Evolutionary conservation across 1,140 invertebrate genomes (phyloP).

Genomic region (Drosophila gunungcola): DNA sequence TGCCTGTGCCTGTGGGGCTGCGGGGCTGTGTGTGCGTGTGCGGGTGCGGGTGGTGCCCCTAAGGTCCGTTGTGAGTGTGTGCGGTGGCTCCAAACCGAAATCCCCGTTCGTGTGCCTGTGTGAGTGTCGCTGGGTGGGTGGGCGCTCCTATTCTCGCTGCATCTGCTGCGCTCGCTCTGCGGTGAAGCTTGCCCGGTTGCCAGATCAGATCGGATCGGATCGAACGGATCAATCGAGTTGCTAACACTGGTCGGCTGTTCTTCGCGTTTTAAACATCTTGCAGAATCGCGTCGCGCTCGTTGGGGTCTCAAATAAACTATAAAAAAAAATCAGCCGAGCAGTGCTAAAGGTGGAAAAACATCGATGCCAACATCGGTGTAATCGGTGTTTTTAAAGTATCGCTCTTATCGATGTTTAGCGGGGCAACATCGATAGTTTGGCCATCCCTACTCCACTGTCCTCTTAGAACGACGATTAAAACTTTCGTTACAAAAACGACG

Average conservation of each 20-base stretch:
- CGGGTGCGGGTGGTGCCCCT: slow-evolving; percentile 42
- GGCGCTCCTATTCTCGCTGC: slow-evolving; percentile 38
- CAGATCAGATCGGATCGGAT: slow-evolving; percentile 18
- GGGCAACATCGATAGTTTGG: too few species aligned
- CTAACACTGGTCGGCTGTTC: slow-evolving; percentile 36
- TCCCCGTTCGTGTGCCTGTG: slow-evolving; percentile 32
- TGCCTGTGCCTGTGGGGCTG: slow-evolving; percentile 16
- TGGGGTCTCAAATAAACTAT: slow-evolving; percentile 56
- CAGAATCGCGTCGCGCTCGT: slow-evolving; percentile 56
- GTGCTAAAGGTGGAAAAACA: not conserved
- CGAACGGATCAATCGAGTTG: slow-evolving; percentile 9
- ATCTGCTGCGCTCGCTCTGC: slow-evolving; percentile 39
- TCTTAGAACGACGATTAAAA: too few species aligned
- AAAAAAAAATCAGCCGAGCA: slow-evolving; percentile 26
- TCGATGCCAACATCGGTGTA: too few species aligned
- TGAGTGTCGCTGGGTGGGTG: slow-evolving; percentile 29
- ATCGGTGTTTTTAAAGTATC: too few species aligned
- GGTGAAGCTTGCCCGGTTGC: slow-evolving; percentile 6
- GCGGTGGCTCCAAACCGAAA: slow-evolving; percentile 9
- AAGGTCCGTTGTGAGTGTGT: slow-evolving; percentile 31
- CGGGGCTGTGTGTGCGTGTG: slow-evolving; percentile 10
- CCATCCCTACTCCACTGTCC: too few species aligned
- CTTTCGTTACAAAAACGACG: too few species aligned
- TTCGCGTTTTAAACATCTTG: slow-evolving; percentile 55
- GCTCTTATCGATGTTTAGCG: too few species aligned